phyloP scores from a whole-genome alignment of 2,797 vertebrate genomes.

The Melanotaenia pygmaea region DNA sequence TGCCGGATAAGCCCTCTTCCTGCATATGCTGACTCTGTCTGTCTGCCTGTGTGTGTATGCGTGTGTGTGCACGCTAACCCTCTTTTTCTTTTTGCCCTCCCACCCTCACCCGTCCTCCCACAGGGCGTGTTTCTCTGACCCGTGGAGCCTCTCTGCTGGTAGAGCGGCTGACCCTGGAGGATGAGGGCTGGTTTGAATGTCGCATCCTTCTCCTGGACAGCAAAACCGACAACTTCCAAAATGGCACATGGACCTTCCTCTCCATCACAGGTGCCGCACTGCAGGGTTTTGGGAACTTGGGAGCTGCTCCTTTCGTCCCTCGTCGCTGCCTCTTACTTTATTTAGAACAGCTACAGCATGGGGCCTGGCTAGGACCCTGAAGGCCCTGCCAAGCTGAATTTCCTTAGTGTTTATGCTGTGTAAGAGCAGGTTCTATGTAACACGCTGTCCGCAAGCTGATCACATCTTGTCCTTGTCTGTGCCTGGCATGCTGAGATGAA shows the following conservation, averaged over 20 bases:
- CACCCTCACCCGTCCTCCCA: constrained; percentile 33
- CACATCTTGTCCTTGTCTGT: constrained; percentile 31
- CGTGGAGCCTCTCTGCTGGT: constrained; percentile 90
- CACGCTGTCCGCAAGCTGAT: constrained; percentile 24
- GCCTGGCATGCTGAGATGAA: constrained; percentile 22
- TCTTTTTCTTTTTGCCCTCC: constrained; percentile 35
- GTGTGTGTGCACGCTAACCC: constrained; percentile 26
- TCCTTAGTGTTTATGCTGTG: constrained; percentile 29
- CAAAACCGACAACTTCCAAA: constrained; percentile 90
- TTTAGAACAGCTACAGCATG: constrained; percentile 63
- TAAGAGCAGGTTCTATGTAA: constrained; percentile 36
- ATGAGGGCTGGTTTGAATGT: constrained; percentile 99
- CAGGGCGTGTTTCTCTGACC: constrained; percentile 90
- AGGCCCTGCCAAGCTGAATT: constrained; percentile 38
- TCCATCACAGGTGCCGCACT: constrained; percentile 89
- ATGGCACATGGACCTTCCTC: constrained; percentile 97
- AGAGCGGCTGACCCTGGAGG: constrained; percentile 88
- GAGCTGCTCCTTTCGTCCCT: constrained; percentile 36
- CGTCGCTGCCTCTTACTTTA: constrained; percentile 42
- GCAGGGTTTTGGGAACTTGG: constrained; percentile 44
- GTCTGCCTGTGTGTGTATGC: constrained; percentile 47
- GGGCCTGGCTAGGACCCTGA: constrained; percentile 36
- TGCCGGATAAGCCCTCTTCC: constrained; percentile 38
- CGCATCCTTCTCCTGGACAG: constrained; percentile 92
- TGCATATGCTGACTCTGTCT: constrained; percentile 62